phyloP scores from a whole-genome alignment of 2,113 vertebrate genomes.

The Coracopsis vasa region DNA sequence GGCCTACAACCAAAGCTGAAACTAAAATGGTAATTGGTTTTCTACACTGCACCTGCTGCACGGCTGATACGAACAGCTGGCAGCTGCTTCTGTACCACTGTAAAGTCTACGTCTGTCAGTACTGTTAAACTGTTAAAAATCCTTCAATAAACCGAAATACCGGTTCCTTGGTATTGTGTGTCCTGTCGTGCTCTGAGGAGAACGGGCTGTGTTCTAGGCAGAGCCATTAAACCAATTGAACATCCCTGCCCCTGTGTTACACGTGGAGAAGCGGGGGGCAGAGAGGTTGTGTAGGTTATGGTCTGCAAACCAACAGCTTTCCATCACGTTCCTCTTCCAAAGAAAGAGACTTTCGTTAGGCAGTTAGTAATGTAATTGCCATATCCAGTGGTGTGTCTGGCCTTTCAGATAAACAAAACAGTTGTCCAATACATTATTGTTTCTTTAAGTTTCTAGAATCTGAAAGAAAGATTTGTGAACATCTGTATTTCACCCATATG shows the following conservation, averaged over 20 bases:
- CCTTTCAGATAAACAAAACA: not conserved
- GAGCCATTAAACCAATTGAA: not conserved
- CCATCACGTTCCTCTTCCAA: not conserved
- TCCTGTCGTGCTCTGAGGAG: not conserved
- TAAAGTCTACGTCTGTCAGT: not conserved
- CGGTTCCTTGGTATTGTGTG: not conserved
- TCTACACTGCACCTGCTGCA: not conserved
- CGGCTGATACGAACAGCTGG: not conserved
- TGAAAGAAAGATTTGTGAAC: not conserved
- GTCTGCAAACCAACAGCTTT: not conserved
- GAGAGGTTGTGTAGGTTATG: not conserved
- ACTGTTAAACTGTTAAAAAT: not conserved
- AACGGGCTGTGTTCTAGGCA: not conserved
- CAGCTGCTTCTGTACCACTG: not conserved
- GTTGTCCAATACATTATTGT: not conserved
- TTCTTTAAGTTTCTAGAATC: not conserved
- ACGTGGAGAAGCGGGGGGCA: not conserved
- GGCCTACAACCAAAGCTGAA: not conserved
- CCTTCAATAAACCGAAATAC: not conserved
- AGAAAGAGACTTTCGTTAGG: not conserved
- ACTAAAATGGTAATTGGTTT: not conserved
- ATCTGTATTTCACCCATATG: not conserved
- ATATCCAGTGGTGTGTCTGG: not conserved
- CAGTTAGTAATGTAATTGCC: not conserved
- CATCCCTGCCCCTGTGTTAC: not conserved